phyloP scores from a whole-genome alignment of 2,888 invertebrate genomes.

The Eucera pruinosa region DNA sequence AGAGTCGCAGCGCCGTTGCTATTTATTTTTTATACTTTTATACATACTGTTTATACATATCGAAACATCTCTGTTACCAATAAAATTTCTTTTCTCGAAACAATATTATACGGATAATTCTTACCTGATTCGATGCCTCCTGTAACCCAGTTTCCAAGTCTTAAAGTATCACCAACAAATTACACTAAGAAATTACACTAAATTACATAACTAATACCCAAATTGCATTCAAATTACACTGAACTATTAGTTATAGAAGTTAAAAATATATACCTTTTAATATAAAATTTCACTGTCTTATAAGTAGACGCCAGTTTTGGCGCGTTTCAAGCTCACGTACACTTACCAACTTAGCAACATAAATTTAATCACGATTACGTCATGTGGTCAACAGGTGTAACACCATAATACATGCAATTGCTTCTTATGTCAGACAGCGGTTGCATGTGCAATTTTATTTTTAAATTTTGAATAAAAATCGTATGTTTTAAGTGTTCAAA shows the following conservation, averaged over 20 bases:
- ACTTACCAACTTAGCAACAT: slow-evolving; percentile 9
- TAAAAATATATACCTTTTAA: not conserved
- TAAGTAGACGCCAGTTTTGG: not conserved
- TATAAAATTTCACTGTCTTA: not conserved
- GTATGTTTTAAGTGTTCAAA: slow-evolving; percentile 14
- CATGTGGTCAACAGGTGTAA: slow-evolving; percentile 13
- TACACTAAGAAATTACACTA: not conserved
- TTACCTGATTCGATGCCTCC: not conserved
- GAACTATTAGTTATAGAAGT: not conserved
- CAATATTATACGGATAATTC: not conserved
- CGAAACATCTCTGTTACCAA: slow-evolving; percentile 69
- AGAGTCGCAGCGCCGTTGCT: slow-evolving; percentile 67
- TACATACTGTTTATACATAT: slow-evolving; percentile 72
- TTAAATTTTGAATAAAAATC: slow-evolving; percentile 35
- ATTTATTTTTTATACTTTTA: slow-evolving; percentile 82
- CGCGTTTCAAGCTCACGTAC: slow-evolving; percentile 11
- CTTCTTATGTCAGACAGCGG: slow-evolving; percentile 12
- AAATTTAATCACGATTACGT: not conserved
- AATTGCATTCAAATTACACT: no score
- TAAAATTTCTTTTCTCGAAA: slow-evolving; percentile 73
- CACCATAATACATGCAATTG: slow-evolving; percentile 22
- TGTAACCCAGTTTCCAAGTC: not conserved
- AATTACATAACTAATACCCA: no score
- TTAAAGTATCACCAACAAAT: not conserved
- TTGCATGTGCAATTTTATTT: slow-evolving; percentile 6